Evolutionary conservation across 2,797 vertebrate species (phyloP).

Genomic region (Acanthurus leucopareius): DNA sequence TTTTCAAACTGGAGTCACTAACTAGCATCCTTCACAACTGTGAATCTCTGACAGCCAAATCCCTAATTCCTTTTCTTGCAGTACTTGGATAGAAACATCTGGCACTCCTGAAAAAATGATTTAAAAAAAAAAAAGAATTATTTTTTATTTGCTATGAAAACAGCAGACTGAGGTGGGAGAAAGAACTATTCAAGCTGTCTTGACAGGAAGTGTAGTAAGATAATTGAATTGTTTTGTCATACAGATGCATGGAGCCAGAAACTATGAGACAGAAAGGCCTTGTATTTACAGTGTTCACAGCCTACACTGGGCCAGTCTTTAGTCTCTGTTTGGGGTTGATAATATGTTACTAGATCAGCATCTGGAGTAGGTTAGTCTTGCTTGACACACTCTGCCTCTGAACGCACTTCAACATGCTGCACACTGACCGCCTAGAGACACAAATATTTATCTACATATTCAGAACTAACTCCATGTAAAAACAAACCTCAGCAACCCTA

Average conservation of each 20-base stretch:
- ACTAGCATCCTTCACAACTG: neutral
- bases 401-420: constrained; percentile 27
- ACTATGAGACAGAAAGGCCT: constrained; percentile 12
- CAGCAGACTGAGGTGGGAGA: neutral
- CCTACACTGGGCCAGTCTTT: constrained; percentile 20
- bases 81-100: constrained; percentile 14
- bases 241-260: constrained; percentile 4
- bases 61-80: neutral
- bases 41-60: neutral
- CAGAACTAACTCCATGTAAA: constrained; percentile 12
- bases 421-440: neutral
- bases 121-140: neutral
- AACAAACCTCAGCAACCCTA: neutral
- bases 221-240: neutral
- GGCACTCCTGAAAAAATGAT: neutral
- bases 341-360: constrained; percentile 30
- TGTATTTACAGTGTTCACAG: constrained; percentile 32
- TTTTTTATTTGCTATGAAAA: neutral
- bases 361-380: constrained; percentile 51
- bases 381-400: constrained; percentile 34
- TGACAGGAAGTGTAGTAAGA: constrained; percentile 12
- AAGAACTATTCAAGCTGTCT: neutral
- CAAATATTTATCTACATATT: constrained; percentile 14
- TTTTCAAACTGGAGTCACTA: constrained; percentile 20
- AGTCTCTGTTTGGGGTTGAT: constrained; percentile 42